Base-by-base conservation (phyloP, 2,888 invertebrate species). In the Petrolisthes manimaculis region DNA sequence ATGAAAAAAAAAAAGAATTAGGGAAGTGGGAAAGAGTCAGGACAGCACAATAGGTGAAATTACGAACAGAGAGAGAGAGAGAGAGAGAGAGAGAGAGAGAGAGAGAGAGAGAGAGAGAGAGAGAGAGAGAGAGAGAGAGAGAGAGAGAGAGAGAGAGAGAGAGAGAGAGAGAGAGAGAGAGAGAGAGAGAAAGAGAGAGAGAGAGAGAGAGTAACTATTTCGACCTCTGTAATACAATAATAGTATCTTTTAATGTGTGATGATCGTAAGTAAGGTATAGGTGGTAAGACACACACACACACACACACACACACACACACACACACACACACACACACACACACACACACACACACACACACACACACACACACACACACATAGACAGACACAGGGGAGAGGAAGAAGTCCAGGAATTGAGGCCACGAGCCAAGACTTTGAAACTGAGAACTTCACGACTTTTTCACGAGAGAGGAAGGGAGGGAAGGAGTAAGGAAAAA, bases 31-130 rank as follows among this genome's bases (percentile, higher is more conserved):
- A 51, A 78, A 9, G 37, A 18, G 53, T 18, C 4, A 51, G 14
- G 51, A 5, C 5, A 78, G 53, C 8, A 78, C 12, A 51, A 8
- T 6, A 37, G 53, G 53, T 37, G 53, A 18, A 51, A 51, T 37
- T 18, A 18, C 6, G 53, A 51, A 9, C 5, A 12, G 78, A 51
- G 53, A 78, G 78, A 51, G 53, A 78, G 78, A 51, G 53, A 78
- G 78, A 51, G 53, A 37, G 53, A 51, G 53, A 78, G 78, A 18
- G 8, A 78, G 78, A 51, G 53, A 78, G 78, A 51, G 53, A 78
- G 78, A 51, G 12, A 78, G 78, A 51, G 51, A 78, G 78, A 51
- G 51, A 78, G 24, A 21, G 14, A 74, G 21, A 21, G 14, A 18
- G n/a, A n/a, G n/a, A n/a, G n/a, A n/a, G n/a, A n/a, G n/a, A n/a